Evolutionary conservation across 2,888 invertebrate species (phyloP).

Genomic region (Drosophila colorata): DNA sequence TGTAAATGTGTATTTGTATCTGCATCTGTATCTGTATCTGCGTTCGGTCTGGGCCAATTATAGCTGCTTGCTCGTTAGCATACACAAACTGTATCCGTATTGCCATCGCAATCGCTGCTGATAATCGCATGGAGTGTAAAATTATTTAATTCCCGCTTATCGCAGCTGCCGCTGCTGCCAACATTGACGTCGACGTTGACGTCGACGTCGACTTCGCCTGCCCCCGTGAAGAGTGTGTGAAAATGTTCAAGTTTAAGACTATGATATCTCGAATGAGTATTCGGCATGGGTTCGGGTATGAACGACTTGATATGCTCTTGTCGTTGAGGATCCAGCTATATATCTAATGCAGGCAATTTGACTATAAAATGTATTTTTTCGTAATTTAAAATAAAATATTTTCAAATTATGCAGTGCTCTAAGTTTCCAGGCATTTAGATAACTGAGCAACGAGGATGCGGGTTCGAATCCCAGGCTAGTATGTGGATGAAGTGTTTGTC

Average conservation of each 20-base stretch:
- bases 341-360: no score
- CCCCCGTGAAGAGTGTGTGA: conserved; percentile 66
- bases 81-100: conserved; percentile 81
- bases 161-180: conserved; percentile 54
- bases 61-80: conserved; percentile 76
- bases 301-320: conserved; percentile 16
- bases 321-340: no score
- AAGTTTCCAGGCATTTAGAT: no score
- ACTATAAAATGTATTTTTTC: no score
- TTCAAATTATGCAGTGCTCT: no score
- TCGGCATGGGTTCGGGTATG: conserved; percentile 1
- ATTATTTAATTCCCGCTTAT: conserved; percentile 80
- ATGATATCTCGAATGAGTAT: conserved; percentile 63
- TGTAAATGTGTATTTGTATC: background rate
- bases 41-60: conserved; percentile 64
- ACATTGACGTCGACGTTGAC: conserved; percentile 31
- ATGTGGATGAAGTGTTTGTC: no score
- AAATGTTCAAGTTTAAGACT: conserved; percentile 70
- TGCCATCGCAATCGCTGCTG: conserved; percentile 79
- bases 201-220: conserved; percentile 15
- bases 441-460: no score
- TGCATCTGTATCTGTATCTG: background rate
- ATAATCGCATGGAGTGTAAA: conserved; percentile 82
- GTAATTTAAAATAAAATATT: no score
- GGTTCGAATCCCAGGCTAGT: no score